phyloP scores from a whole-genome alignment of 2,888 invertebrate species.

The Folsomia manolachei region DNA sequence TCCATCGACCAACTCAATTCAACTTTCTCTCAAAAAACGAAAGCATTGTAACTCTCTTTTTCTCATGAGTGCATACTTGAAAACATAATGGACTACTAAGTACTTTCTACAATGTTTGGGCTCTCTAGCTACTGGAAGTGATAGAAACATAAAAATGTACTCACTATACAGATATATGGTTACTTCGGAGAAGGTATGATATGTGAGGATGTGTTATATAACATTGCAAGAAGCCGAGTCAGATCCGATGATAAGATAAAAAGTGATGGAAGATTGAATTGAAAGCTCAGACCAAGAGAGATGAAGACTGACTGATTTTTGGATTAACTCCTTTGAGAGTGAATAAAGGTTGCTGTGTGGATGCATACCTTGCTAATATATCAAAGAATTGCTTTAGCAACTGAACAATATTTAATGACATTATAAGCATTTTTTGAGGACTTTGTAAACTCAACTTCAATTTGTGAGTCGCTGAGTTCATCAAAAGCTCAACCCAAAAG shows the following conservation, averaged over 20 bases:
- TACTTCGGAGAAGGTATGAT: background rate
- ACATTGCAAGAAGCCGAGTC: background rate
- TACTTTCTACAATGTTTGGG: background rate
- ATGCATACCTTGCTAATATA: no score
- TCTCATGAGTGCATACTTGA: constrained; percentile 1
- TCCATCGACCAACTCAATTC: constrained; percentile 9
- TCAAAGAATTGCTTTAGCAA: no score
- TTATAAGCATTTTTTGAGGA: background rate
- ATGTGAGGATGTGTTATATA: background rate
- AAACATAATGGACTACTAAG: constrained; percentile 5
- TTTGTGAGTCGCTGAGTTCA: background rate
- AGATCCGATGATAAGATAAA: background rate
- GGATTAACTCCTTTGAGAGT: no score
- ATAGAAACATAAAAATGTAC: no score
- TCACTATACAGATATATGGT: background rate
- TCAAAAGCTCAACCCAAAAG: no score
- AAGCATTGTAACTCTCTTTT: background rate
- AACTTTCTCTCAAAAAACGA: background rate
- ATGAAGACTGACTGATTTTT: no score
- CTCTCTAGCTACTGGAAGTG: no score
- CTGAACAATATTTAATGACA: background rate
- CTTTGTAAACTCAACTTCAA: background rate
- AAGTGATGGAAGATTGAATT: constrained; percentile 5
- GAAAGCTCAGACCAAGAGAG: background rate
- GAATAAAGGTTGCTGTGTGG: background rate